Base-by-base conservation (phyloP, 2,797 vertebrate genomes). In the Bufotes viridis region DNA sequence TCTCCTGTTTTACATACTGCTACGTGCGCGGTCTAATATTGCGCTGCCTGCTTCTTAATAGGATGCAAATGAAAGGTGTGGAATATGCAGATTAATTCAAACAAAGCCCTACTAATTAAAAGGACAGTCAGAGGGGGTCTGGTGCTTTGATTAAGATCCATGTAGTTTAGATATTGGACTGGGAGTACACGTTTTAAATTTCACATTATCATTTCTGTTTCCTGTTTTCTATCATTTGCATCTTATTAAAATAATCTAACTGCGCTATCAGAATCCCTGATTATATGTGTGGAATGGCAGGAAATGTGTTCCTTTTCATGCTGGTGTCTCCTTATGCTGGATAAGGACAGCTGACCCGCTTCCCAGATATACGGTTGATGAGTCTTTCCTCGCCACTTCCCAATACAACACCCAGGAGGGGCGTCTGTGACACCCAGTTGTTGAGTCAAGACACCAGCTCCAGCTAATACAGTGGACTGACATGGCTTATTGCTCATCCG, bases 41-140 rank as follows among this genome's bases (percentile, higher is more conserved):
- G 24, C 22, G 2, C 80, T 69, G 72, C 53, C 42, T 65, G 84
- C 18, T 51, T 70, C n/a, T 69, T 78, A 82, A 79, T 89, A 22
- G 78, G 74, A 78, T 82, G 78, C 88, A 86, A 86, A 89, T 86
- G 53, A 87, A 24, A 89, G 80, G 88, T 78, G 70, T 86, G 63
- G 60, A 87, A 72, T 65, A 86, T 86, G 70, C 75, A 82, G 61
- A 89, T 75, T 82, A 76, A 89, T 89, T 89, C 78, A 51, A 78
- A 89, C 83, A 78, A 70, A 89, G 80, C 80, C 34, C 61, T 69
- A 22, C 26, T 89, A 87, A 89, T 89, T 86, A 89, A 83, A 89
- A 79, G 84, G 80, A 34, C 88, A 87, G 72, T 82, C 76, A 72
- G 78, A 67, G 78, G 80, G 60, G 70, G 55, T 67, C 84, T 69